Conservation (phyloP, 2,888 invertebrate genomes). For the Nomada hirtipes region DNA sequence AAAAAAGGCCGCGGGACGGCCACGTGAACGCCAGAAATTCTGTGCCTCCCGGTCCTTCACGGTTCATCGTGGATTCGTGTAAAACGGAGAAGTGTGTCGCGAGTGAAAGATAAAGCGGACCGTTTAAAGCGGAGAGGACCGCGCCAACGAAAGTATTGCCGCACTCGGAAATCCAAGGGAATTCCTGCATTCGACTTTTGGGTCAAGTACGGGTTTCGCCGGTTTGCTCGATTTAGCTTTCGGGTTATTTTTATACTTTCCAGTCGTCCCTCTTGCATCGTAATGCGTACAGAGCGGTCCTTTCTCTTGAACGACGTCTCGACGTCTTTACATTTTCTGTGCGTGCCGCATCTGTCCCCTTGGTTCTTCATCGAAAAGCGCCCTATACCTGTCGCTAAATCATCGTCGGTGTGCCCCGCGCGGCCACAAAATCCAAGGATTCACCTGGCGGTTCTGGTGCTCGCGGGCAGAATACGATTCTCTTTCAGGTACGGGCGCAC, state of each 20-base stretch:
- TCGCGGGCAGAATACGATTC: constrained; percentile 48
- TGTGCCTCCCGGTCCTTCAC: no score
- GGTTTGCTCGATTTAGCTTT: constrained; percentile 18
- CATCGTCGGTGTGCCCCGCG: constrained; percentile 8
- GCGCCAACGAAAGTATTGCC: neutral
- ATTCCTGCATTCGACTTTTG: constrained; percentile 30
- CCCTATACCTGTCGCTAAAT: constrained; percentile 3
- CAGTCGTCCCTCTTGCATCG: neutral
- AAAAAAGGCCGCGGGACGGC: constrained; percentile 16
- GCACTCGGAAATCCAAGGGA: constrained; percentile 9
- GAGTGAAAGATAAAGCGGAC: neutral
- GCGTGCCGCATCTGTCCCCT: neutral
- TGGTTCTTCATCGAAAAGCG: neutral
- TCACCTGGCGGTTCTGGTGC: constrained; percentile 62
- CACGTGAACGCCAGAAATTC: neutral
- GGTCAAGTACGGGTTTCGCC: constrained; percentile 32
- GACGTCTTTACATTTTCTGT: neutral
- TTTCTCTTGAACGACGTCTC: neutral
- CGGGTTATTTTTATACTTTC: constrained; percentile 41
- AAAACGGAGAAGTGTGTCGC: no score
- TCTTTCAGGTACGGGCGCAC: constrained; percentile 46
- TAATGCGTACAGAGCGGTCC: no score
- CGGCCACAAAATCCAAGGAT: constrained; percentile 29
- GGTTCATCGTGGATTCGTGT: neutral
- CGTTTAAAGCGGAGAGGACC: neutral